Conservation (phyloP, 1,140 invertebrate genomes). For the Schlechtendalia chinensis region DNA sequence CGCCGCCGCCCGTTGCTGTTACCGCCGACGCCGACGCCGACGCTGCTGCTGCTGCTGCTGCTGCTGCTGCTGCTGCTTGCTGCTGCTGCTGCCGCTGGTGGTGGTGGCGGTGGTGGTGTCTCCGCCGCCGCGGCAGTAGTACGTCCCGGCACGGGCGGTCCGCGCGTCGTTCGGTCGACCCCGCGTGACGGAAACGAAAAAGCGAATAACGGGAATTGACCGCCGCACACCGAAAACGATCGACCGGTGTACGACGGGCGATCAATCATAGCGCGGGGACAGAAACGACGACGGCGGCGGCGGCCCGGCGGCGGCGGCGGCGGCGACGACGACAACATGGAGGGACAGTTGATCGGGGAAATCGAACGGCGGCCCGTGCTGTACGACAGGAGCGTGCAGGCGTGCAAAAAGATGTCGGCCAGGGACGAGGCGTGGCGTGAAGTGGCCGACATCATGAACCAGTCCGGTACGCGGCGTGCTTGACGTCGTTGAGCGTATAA, state of each 20-base stretch:
- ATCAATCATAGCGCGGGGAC: constrained; percentile 25
- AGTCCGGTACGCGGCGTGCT: neutral
- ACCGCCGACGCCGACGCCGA: neutral
- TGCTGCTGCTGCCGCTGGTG: neutral
- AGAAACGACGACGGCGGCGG: constrained; percentile 15
- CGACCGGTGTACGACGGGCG: neutral
- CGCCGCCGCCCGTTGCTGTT: neutral
- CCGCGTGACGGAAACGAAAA: neutral
- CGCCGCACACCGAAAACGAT: neutral
- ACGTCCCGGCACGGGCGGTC: constrained; percentile 21
- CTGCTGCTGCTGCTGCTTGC: neutral
- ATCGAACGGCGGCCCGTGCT: constrained; percentile 43
- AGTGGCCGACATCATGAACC: constrained; percentile 43
- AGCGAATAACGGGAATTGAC: neutral
- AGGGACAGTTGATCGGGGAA: constrained; percentile 41
- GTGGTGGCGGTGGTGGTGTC: too few relatives aligned
- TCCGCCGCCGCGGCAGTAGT: constrained; percentile 14
- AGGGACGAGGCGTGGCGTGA: constrained; percentile 41
- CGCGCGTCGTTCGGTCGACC: constrained; percentile 30
- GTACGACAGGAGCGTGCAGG: constrained; percentile 45
- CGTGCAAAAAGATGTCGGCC: constrained; percentile 47
- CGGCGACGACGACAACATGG: constrained; percentile 28
- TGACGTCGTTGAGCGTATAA: too few relatives aligned
- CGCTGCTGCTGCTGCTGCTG: neutral
- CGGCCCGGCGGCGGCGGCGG: neutral